A percentile compares a stretch with the other conserved stretches of the same genome.
These are phyloP conservation scores for Acrobasis repandana DNA, from an alignment of 2,888 invertebrate genomes.

Conservation along the genomic window DNA sequence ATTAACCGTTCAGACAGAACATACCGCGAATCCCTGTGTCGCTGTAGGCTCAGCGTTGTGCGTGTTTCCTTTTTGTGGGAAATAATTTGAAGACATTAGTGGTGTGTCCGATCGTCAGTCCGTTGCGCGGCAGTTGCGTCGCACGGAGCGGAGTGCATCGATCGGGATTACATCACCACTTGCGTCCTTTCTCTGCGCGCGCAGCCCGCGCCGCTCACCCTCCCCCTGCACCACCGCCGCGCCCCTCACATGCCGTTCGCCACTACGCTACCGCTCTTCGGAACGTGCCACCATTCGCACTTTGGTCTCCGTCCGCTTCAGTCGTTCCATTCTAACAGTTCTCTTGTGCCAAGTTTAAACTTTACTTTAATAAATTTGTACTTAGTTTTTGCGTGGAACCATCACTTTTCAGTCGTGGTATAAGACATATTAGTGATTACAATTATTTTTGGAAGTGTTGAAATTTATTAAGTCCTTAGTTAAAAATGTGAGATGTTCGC, in stretches of 20 bases:
- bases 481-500: conserved; percentile 59
- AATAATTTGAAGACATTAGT: conserved; percentile 30
- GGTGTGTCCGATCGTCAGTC: conserved; percentile 32
- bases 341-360: conserved; percentile 60
- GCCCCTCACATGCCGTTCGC: conserved; percentile 57
- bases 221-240: conserved; percentile 45
- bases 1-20: conserved; percentile 24
- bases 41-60: neutral
- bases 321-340: conserved; percentile 53
- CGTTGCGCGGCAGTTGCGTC: conserved; percentile 50
- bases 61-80: conserved; percentile 26
- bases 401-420: conserved; percentile 36
- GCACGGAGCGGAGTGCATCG: conserved; percentile 70
- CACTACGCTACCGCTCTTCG: conserved; percentile 61
- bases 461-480: conserved; percentile 35
- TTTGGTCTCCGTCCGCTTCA: conserved; percentile 59
- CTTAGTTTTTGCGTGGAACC: conserved; percentile 44
- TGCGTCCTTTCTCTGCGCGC: conserved; percentile 81
- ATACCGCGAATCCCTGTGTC: neutral
- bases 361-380: conserved; percentile 50
- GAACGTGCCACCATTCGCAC: conserved; percentile 74
- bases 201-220: conserved; percentile 59
- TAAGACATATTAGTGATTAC: conserved; percentile 49
- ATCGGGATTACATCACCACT: conserved; percentile 81
- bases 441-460: conserved; percentile 50